A percentile compares a stretch with the other conserved stretches of the same genome.
These are phyloP conservation scores for Triplophysa rosa DNA, from an alignment of 2,113 vertebrate genomes.

Conservation along the genomic window DNA sequence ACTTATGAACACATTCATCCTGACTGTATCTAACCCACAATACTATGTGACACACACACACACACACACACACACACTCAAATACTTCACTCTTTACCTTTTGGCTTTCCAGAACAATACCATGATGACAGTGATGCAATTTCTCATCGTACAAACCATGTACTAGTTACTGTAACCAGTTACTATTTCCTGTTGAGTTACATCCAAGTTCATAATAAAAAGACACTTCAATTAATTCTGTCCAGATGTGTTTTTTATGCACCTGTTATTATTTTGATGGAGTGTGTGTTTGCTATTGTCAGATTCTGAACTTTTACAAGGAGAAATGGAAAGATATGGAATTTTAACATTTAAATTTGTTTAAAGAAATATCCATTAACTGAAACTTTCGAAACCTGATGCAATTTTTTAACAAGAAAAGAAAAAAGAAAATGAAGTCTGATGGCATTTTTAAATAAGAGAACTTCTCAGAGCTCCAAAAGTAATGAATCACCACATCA, in stretches of 20 bases:
- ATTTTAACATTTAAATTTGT: no score
- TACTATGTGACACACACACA: neutral
- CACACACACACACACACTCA: neutral
- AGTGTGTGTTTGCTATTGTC: neutral
- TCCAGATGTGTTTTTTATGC: neutral
- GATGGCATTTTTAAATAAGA: neutral
- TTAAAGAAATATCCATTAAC: neutral
- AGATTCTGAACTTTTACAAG: neutral
- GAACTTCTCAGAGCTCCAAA: neutral
- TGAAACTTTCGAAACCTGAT: no score
- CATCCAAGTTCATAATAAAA: neutral
- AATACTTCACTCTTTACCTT: neutral
- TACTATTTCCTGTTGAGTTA: constrained; percentile 10
- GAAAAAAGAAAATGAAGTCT: no score
- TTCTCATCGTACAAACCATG: neutral
- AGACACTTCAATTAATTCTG: neutral
- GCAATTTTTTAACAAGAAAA: no score
- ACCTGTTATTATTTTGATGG: neutral
- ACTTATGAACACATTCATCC: constrained; percentile 57
- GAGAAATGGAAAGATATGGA: neutral
- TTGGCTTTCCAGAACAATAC: neutral
- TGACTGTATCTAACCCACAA: constrained; percentile 1
- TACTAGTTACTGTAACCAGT: neutral
- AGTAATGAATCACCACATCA: neutral
- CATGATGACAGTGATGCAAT: neutral